Evolutionary conservation across 1,140 invertebrate genomes (phyloP), one percentile per base, ranked within the genome.

Genomic region (Augochlora pura): DNA sequence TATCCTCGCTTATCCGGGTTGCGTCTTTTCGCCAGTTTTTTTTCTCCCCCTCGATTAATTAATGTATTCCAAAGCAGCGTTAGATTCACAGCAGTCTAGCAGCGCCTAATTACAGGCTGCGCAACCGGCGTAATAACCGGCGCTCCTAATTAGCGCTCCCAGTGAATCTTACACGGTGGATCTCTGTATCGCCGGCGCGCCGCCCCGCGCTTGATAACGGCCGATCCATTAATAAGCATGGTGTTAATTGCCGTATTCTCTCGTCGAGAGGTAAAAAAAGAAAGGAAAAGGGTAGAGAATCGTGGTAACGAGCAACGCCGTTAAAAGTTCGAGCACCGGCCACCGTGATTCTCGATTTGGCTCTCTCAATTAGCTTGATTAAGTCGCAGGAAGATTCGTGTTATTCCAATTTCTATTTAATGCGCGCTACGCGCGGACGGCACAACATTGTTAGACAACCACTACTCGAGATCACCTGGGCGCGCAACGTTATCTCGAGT

Each of bases 121-220:
- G 54, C 62, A 68, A 23, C 49, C 46, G 52, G 52, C 64, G 57
- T 81, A 84, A 84, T 85, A 71, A 77, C 25, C 49, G 59, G 23
- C 16, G 62, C 23, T 80, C n/a, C 68, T 85, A 85, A 85, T 85
- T 85, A 84, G 23, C 63, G 66, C 39, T 60, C 21, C 25, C 62
- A 71, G 67, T 32, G 70, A 76, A 64, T 81, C 64, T 42, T 67
- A 14, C 49, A 9, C 59, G 69, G 54, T 60, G 57, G 23, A 69
- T 83, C 49, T 60, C 18, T 54, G 52, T 21, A 66, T 74, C 57
- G 27, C 14, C 14, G 49, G 16, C 23, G 12, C 49, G 32, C 32
- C 32, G 32, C 1, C 32, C 32, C 32, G 9, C 49, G 49, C 65
- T 49, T 65, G 60, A 73, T 60, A 83, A 84, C 77, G 65, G 10